Conservation (phyloP, 23 tunicate species). For the Oikopleura vanhoeffeni region DNA sequence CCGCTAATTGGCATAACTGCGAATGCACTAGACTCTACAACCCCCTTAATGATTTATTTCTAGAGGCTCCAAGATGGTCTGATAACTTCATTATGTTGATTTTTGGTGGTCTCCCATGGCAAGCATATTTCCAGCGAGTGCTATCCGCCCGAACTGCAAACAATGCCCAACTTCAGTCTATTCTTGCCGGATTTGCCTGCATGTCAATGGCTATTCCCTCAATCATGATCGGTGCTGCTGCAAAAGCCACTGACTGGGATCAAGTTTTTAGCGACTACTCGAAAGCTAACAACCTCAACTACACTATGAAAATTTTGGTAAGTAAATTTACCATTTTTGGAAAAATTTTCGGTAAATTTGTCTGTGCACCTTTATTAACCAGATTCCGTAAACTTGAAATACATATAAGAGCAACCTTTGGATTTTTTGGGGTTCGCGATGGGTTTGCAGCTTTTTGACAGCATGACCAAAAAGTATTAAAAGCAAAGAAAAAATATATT, state of each 20-base stretch:
- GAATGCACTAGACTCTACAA: too few species aligned
- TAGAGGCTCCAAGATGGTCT: neutral
- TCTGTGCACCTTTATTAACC: too few species aligned
- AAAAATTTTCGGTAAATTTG: too few species aligned
- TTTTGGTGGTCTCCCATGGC: constrained; percentile 95
- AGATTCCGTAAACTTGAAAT: too few species aligned
- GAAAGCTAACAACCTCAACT: neutral
- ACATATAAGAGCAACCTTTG: too few species aligned
- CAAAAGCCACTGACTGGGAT: constrained; percentile 28
- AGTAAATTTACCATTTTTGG: neutral
- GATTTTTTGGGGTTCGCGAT: too few species aligned
- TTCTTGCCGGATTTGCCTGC: constrained; percentile 48
- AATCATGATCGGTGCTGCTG: constrained; percentile 51
- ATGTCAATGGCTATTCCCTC: constrained; percentile 54
- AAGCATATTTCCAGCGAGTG: constrained; percentile 65
- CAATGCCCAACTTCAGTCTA: constrained; percentile 44
- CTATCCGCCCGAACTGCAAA: constrained; percentile 35
- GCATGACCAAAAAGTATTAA: too few species aligned
- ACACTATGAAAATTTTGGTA: neutral
- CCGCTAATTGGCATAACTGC: too few species aligned
- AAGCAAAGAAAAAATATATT: too few species aligned
- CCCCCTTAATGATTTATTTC: too few species aligned
- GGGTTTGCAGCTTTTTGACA: too few species aligned
- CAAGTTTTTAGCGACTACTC: neutral
- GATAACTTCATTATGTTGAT: constrained; percentile 17